phyloP scores from a whole-genome alignment of 2,797 vertebrate genomes.

The Acrossocheilus wenchowensis region DNA sequence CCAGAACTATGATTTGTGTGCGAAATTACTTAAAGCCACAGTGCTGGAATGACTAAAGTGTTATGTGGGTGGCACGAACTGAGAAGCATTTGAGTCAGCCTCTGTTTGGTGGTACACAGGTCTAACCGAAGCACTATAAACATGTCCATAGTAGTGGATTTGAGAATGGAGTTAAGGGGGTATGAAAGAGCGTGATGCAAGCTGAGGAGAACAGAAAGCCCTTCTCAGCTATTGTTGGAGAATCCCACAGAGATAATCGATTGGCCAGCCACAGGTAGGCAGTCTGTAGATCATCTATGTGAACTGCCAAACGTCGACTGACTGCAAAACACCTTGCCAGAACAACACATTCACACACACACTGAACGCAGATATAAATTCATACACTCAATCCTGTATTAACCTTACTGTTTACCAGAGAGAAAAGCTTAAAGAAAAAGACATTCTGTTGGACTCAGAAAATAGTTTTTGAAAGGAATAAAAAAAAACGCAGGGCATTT shows the following conservation, averaged over 20 bases:
- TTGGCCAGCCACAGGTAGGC: slow-evolving; percentile 76
- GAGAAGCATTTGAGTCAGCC: slow-evolving; percentile 66
- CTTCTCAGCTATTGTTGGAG: slow-evolving; percentile 62
- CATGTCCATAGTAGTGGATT: slow-evolving; percentile 48
- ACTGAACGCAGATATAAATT: slow-evolving; percentile 40
- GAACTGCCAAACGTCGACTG: slow-evolving; percentile 67
- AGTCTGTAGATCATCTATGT: slow-evolving; percentile 65
- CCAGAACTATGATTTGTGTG: slow-evolving; percentile 19
- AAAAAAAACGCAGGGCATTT: background rate
- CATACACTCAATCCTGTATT: slow-evolving; percentile 51
- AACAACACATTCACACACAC: slow-evolving; percentile 7
- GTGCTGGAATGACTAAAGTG: slow-evolving; percentile 61
- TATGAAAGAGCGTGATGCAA: slow-evolving; percentile 57
- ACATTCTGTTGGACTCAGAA: slow-evolving; percentile 1
- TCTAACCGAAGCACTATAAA: slow-evolving; percentile 35
- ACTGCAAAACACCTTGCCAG: slow-evolving; percentile 67
- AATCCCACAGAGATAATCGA: slow-evolving; percentile 71
- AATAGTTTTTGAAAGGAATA: slow-evolving; percentile 30
- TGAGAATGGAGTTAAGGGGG: slow-evolving; percentile 46
- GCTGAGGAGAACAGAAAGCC: slow-evolving; percentile 60
- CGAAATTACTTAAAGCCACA: slow-evolving; percentile 61
- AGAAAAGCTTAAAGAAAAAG: slow-evolving; percentile 31
- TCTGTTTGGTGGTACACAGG: slow-evolving; percentile 43
- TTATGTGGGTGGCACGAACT: slow-evolving; percentile 64
- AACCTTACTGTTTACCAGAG: slow-evolving; percentile 22